Conservation (phyloP, 2,113 vertebrate species). For the Pterocles gutturalis region DNA sequence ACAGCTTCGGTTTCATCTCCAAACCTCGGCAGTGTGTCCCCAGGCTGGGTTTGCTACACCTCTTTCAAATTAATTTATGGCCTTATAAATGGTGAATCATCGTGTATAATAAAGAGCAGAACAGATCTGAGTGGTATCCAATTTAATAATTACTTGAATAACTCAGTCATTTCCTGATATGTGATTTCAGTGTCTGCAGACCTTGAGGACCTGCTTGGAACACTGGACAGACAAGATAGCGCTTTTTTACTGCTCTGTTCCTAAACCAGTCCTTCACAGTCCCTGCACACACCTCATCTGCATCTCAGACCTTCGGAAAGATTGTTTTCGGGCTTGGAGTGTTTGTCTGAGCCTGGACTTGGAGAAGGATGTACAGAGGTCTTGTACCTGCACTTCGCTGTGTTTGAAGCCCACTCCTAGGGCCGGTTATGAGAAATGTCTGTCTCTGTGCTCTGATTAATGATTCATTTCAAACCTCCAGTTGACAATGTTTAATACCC, state of each 20-base stretch:
- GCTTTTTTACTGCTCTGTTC: neutral
- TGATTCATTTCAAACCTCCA: neutral
- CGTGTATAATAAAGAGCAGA: constrained; percentile 64
- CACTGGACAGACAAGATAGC: neutral
- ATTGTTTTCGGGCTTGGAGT: neutral
- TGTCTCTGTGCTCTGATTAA: neutral
- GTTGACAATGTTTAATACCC: neutral
- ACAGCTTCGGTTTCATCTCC: neutral
- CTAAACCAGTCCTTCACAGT: neutral
- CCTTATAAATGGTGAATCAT: constrained; percentile 64
- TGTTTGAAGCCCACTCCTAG: neutral
- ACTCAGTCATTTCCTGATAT: constrained; percentile 74
- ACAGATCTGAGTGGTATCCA: constrained; percentile 64
- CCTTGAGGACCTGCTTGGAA: neutral
- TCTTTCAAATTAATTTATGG: constrained; percentile 58
- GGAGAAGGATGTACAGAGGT: neutral
- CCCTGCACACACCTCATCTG: neutral
- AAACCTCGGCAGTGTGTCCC: neutral
- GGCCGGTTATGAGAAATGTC: neutral
- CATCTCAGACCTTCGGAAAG: neutral
- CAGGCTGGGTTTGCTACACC: neutral
- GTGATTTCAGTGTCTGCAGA: constrained; percentile 25
- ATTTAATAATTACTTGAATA: constrained; percentile 74
- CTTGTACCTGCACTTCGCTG: neutral
- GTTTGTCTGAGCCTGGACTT: neutral